A percentile compares a stretch with the other conserved stretches of the same genome.
Conservation (phyloP, 1,140 invertebrate genomes). For the Acyrthosiphon pisum region DNA sequence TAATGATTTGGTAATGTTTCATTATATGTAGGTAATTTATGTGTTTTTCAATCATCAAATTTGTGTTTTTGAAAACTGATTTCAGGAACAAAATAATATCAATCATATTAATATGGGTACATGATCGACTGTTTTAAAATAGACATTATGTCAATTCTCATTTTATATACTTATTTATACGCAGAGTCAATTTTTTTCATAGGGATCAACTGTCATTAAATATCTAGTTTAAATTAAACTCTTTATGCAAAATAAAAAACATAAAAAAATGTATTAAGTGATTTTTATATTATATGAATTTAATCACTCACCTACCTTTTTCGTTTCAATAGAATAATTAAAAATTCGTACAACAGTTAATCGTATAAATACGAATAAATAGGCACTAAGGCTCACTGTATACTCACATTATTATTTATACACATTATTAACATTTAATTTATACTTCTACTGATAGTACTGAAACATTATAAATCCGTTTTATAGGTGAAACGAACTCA, state of each 20-base stretch:
- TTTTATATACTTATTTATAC: too few relatives aligned
- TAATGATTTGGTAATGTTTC: too few relatives aligned
- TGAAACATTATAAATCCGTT: not conserved
- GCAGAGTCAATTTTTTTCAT: not conserved
- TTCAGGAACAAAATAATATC: not conserved
- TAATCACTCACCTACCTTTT: not conserved
- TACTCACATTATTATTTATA: not conserved
- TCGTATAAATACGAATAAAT: too few relatives aligned
- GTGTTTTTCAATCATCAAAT: not conserved
- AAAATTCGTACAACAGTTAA: not conserved
- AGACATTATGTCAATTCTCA: not conserved
- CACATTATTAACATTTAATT: not conserved
- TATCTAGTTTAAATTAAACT: not conserved
- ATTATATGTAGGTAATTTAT: too few relatives aligned
- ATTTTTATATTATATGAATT: not conserved
- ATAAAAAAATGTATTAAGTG: too few relatives aligned
- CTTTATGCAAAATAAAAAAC: not conserved
- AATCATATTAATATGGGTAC: too few relatives aligned
- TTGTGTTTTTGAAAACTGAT: not conserved
- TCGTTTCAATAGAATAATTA: not conserved
- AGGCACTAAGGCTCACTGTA: too few relatives aligned
- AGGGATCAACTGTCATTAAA: not conserved
- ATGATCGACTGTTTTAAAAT: not conserved
- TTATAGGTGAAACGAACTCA: not conserved
- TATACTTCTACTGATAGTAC: not conserved